Evolutionary conservation across 2,113 vertebrate genomes (phyloP).

Genomic region (Dicrurus megarhynchus): DNA sequence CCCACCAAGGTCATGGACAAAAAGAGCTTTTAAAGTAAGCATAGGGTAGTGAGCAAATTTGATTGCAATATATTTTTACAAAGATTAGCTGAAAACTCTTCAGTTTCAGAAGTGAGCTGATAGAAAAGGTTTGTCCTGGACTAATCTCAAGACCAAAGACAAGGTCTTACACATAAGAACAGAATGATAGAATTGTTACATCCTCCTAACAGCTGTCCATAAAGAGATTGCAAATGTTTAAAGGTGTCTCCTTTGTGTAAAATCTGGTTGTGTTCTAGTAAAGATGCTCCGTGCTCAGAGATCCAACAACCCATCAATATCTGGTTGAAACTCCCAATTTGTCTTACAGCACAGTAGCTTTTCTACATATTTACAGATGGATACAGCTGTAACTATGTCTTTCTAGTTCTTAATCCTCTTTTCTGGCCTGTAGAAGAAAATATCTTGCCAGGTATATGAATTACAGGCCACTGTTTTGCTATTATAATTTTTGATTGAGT

Average conservation of each 20-base stretch:
- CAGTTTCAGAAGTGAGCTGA: background rate
- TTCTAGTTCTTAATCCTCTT: background rate
- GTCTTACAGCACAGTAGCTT: background rate
- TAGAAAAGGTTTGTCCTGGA: background rate
- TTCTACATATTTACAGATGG: background rate
- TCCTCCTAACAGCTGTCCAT: background rate
- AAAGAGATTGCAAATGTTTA: background rate
- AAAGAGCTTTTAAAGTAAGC: constrained; percentile 24
- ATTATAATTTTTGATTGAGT: background rate
- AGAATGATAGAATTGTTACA: background rate
- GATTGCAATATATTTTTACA: background rate
- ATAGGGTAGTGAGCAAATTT: background rate
- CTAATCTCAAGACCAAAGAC: background rate
- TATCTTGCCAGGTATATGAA: background rate
- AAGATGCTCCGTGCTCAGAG: background rate
- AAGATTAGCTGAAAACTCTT: background rate
- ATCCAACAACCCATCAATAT: background rate
- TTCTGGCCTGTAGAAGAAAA: background rate
- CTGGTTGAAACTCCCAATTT: background rate
- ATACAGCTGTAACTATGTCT: background rate
- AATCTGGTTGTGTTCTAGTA: background rate
- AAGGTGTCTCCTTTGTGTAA: background rate
- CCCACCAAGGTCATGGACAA: constrained; percentile 8
- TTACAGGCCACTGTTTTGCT: background rate
- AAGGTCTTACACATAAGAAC: background rate